Conservation (phyloP, 1,140 invertebrate genomes). For the Heliconius himera region DNA sequence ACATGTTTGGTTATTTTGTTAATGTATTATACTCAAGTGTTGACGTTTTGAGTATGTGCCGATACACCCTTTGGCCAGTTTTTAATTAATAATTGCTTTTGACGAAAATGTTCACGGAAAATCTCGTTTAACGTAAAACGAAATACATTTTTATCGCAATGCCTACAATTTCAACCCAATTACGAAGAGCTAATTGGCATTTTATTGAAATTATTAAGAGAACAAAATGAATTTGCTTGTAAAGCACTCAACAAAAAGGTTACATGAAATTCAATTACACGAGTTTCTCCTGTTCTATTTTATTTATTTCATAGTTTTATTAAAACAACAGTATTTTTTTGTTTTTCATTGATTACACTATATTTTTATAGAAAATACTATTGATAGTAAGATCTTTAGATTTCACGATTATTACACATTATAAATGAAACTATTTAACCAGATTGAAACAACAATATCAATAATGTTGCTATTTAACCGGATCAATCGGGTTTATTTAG, state of each 20-base stretch:
- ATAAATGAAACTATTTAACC: too few species aligned
- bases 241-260: conserved; percentile 24
- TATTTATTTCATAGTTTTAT: neutral
- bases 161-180: conserved; percentile 12
- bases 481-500: too few species aligned
- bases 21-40: neutral
- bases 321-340: neutral
- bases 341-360: neutral
- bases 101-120: conserved; percentile 1
- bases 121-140: neutral
- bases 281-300: neutral
- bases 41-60: neutral
- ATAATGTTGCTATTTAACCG: too few species aligned
- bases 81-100: conserved; percentile 10
- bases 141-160: conserved; percentile 13
- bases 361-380: too few species aligned
- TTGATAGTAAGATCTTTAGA: too few species aligned
- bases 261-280: conserved; percentile 19
- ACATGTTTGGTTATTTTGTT: neutral
- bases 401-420: too few species aligned
- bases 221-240: conserved; percentile 27
- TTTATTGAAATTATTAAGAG: conserved; percentile 16
- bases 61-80: conserved; percentile 2
- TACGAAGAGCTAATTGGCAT: conserved; percentile 14
- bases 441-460: too few species aligned